These are phyloP conservation scores for Tenrec ecaudatus DNA, from an alignment of 2,113 vertebrate genomes.

Conservation along the genomic window DNA sequence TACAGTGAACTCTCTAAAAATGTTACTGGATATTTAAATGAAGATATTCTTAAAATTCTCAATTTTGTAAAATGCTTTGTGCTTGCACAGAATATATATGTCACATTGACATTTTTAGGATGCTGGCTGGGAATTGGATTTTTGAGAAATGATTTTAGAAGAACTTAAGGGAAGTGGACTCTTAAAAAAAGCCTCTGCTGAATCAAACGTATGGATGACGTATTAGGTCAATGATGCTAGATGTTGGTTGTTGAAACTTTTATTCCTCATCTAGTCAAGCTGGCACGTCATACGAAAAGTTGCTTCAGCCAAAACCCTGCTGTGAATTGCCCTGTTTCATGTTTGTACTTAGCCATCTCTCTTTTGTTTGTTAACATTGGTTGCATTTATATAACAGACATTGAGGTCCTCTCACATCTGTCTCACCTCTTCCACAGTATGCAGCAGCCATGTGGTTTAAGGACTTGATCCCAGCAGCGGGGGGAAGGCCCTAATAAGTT, in stretches of 20 bases:
- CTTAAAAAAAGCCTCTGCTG: slow-evolving; percentile 27
- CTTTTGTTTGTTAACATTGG: not conserved
- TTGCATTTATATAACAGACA: not conserved
- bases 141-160: slow-evolving; percentile 52
- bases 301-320: not conserved
- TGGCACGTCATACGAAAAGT: not conserved
- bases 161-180: slow-evolving; percentile 45
- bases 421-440: not conserved
- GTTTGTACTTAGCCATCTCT: slow-evolving; percentile 20
- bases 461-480: not conserved
- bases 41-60: slow-evolving; percentile 53
- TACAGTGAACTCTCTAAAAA: slow-evolving; percentile 21
- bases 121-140: slow-evolving; percentile 46
- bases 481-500: slow-evolving; percentile 4
- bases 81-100: slow-evolving; percentile 8
- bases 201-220: slow-evolving; percentile 4
- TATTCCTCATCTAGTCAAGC: not conserved
- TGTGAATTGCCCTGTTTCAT: not conserved
- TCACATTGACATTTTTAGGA: slow-evolving; percentile 49
- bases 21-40: slow-evolving; percentile 41
- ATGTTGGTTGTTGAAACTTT: not conserved
- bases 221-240: slow-evolving; percentile 28
- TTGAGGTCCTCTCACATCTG: slow-evolving; percentile 17
- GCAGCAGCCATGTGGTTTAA: slow-evolving; percentile 6
- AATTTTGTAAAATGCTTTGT: slow-evolving; percentile 52